These are phyloP conservation scores for Butastur rufipennis DNA, from an alignment of 2,113 vertebrate species.

Conservation along the genomic window DNA sequence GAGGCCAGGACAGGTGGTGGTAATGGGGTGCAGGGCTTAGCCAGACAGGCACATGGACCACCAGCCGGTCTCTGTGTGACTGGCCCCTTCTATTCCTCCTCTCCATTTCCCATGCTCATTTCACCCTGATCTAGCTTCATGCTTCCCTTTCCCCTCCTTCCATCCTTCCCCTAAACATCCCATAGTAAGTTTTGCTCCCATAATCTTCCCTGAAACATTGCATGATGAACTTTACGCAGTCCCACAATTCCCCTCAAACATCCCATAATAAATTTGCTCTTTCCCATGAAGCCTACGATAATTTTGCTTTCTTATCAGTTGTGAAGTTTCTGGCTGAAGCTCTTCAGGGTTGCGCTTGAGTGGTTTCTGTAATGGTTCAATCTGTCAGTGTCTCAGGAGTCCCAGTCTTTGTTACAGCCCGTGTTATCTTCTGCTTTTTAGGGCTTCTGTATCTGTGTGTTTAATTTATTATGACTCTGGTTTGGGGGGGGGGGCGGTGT, in stretches of 20 bases:
- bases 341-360: background rate
- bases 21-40: background rate
- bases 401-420: background rate
- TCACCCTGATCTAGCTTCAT: background rate
- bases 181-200: background rate
- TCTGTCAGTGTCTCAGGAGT: background rate
- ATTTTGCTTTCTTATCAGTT: background rate
- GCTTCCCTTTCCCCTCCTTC: background rate
- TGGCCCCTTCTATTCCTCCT: background rate
- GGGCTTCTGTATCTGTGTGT: background rate
- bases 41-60: background rate
- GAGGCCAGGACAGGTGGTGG: background rate
- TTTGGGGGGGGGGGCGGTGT: accelerated
- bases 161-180: background rate
- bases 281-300: background rate
- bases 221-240: background rate
- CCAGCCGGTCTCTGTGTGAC: background rate
- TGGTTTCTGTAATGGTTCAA: background rate
- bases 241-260: background rate
- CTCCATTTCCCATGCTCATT: background rate
- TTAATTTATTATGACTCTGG: background rate
- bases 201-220: background rate
- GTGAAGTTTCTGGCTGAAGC: background rate
- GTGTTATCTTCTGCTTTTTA: background rate
- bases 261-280: background rate